Percentiles rank a stretch among this genome's conserved stretches.
Conservation (phyloP, 1,140 invertebrate species). For the Reticulitermes speratus region DNA sequence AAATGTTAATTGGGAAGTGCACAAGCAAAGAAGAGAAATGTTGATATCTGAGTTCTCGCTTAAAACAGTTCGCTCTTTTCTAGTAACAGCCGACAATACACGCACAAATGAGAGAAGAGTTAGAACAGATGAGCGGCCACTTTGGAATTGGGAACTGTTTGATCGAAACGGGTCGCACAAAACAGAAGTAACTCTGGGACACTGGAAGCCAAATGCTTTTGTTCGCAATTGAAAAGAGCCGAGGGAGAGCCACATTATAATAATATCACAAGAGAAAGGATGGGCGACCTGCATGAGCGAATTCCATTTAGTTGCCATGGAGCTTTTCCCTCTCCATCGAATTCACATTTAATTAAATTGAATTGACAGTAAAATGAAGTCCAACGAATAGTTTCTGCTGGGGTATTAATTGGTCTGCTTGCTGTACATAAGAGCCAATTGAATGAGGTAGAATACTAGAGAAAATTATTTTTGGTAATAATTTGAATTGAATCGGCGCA, state of each 20-base stretch:
- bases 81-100: no score
- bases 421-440: no score
- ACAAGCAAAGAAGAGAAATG: no score
- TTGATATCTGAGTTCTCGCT: no score
- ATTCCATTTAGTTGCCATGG: slow-evolving; percentile 4
- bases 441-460: neutral
- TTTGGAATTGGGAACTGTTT: neutral
- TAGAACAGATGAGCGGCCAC: neutral
- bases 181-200: neutral
- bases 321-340: no score
- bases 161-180: no score
- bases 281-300: neutral
- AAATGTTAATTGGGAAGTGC: no score
- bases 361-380: neutral
- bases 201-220: neutral
- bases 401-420: neutral
- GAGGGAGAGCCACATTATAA: neutral
- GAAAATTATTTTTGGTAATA: neutral
- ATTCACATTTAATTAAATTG: slow-evolving; percentile 3
- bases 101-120: no score
- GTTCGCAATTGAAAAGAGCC: neutral
- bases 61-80: no score
- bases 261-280: neutral
- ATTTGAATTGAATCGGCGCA: neutral
- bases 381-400: neutral